Base-by-base conservation (phyloP, 2,113 vertebrate genomes). In the Osmerus eperlanus region DNA sequence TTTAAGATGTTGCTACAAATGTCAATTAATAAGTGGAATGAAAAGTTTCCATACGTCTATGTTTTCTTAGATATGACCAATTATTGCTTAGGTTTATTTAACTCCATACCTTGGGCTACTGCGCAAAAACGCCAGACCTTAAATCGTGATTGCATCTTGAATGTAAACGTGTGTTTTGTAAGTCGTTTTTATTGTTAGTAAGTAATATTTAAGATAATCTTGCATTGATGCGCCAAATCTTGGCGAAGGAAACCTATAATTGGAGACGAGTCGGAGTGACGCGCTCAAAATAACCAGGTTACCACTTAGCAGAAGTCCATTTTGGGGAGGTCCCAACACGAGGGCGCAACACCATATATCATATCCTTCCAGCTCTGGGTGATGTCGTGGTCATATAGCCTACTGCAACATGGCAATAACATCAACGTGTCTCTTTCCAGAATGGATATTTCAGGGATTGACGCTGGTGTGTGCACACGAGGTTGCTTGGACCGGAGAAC, bases 241-340 rank as follows among this genome's bases (percentile, higher is more conserved):
- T 65, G 60, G 79, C 73, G 66, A 81, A 76, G 78, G 77, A 76
- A 76, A 82, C 68, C 84, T 84, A 78, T 72, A 81, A 84, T 54
- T 86, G 83, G 83, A 89, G 78, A 64, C 67, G 68, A 79, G 78
- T 75, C 83, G 54, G 47, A 83, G 75, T 87, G 85, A 89, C 84
- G 84, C 83, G 80, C 88, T 88, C 86, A 89, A 88, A 91, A 89
- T 89, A 89, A 88, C 79, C 87, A 90, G 84, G 83, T 90, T 87
- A 82, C 81, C 83, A 83, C 85, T 87, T 70, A 82, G 85, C 83
- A 76, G 85, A 87, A 89, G 89, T 86, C 89, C 87, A 87, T 87
- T 89, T 90, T 85, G 84, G 88, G 86, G 87, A 88, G 87, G 86
- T 87, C 84, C 87, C 83, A 77, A 55, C 78, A 81, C 78, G 84